Percentiles rank a stretch among this genome's conserved stretches.
Conservation (phyloP, 2,888 invertebrate genomes). For the Lamellibrachia satsuma region DNA sequence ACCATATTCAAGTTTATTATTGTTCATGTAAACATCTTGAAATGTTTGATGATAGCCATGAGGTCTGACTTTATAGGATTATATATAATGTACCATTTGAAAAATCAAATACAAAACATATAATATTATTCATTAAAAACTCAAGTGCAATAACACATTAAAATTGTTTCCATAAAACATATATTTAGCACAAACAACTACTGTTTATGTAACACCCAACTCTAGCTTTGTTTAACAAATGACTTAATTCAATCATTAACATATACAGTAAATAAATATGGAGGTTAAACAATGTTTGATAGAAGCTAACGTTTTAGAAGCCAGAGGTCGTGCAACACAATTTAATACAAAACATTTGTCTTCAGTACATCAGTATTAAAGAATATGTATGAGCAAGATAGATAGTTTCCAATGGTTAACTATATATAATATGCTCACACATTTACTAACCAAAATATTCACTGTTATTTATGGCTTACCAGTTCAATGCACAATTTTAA, state of each 20-base stretch:
- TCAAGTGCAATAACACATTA: not conserved
- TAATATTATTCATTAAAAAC: not conserved
- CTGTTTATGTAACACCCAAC: not conserved
- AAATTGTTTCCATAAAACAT: not conserved
- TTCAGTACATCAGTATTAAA: not conserved
- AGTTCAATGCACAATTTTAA: not conserved
- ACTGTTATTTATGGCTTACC: not conserved
- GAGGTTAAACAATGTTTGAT: not conserved
- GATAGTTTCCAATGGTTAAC: not conserved
- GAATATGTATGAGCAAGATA: not conserved
- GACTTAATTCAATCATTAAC: not conserved
- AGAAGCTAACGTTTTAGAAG: not conserved
- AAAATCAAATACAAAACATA: not conserved
- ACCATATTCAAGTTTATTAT: not conserved
- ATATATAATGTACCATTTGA: not conserved
- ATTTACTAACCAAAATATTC: not conserved
- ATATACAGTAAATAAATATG: not conserved
- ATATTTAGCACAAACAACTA: not conserved
- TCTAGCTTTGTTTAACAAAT: not conserved
- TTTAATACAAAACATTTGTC: not conserved
- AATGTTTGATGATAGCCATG: not conserved
- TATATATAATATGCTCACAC: not conserved
- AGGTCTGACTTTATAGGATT: not conserved
- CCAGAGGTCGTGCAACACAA: not conserved
- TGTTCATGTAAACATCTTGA: not conserved